Evolutionary conservation across 1,140 invertebrate species (phyloP).

Genomic region (Drosophila parvula): DNA sequence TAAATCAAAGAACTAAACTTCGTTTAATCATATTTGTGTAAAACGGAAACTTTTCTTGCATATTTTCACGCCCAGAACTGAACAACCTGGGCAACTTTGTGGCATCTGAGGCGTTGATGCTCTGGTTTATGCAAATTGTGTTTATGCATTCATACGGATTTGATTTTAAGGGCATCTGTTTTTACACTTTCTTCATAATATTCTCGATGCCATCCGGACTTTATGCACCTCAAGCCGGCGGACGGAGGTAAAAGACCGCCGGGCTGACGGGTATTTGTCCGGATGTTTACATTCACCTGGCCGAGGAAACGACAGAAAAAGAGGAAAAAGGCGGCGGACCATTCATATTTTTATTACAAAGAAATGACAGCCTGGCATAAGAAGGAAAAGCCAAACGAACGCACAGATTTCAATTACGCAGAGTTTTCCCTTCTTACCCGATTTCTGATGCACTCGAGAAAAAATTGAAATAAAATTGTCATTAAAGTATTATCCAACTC

Average conservation of each 20-base stretch:
- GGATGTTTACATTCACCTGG: conserved; percentile 43
- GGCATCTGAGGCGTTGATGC: conserved; percentile 14
- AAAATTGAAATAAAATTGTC: neutral
- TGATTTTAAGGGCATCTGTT: conserved; percentile 52
- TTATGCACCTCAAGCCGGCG: conserved; percentile 10
- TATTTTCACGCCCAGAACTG: neutral
- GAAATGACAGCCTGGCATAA: conserved; percentile 15
- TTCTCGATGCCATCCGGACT: conserved; percentile 28
- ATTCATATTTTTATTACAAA: conserved; percentile 59
- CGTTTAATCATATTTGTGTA: neutral
- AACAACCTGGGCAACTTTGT: conserved; percentile 21
- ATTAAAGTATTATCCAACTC: no score
- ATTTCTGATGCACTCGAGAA: conserved; percentile 3
- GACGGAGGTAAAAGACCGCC: conserved; percentile 6
- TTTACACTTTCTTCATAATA: conserved; percentile 32
- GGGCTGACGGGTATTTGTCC: conserved; percentile 12
- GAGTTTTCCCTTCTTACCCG: conserved; percentile 13
- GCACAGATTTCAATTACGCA: conserved; percentile 55
- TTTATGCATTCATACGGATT: conserved; percentile 46
- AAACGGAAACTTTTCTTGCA: conserved; percentile 5
- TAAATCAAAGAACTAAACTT: neutral
- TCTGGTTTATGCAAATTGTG: conserved; percentile 40
- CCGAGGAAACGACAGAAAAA: neutral
- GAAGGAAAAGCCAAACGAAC: conserved; percentile 21
- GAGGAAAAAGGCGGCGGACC: conserved; percentile 4